Evolutionary conservation across 2,113 vertebrate species (phyloP).

Genomic region (Phrynosoma platyrhinos): DNA sequence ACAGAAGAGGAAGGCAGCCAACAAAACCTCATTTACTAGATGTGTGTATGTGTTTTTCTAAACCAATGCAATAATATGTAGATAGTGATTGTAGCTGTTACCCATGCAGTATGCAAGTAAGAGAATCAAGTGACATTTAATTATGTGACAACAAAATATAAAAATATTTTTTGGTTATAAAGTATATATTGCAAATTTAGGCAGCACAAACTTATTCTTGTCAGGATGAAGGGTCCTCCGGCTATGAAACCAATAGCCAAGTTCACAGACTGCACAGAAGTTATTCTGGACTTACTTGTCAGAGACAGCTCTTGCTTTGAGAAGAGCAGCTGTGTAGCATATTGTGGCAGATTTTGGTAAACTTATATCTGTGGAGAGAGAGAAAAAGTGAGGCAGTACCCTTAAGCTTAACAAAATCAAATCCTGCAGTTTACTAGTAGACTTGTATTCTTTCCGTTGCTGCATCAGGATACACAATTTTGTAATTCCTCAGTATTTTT

Average conservation of each 20-base stretch:
- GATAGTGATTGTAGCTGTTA: constrained; percentile 49
- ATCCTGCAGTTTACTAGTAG: neutral
- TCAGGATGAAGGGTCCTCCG: constrained; percentile 42
- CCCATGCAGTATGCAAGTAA: constrained; percentile 49
- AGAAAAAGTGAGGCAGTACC: constrained; percentile 64
- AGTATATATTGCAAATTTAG: constrained; percentile 23
- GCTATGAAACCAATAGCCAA: constrained; percentile 57
- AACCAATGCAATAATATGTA: constrained; percentile 33
- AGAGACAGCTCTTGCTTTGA: constrained; percentile 98
- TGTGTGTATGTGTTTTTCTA: neutral
- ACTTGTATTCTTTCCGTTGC: neutral
- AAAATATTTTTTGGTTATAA: neutral
- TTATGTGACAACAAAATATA: neutral
- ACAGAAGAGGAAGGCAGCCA: constrained; percentile 46
- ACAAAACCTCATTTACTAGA: constrained; percentile 59
- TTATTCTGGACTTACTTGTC: constrained; percentile 93
- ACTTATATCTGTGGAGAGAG: constrained; percentile 92
- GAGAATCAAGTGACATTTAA: neutral
- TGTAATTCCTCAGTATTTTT: neutral
- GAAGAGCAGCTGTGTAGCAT: constrained; percentile 98
- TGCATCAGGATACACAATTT: neutral
- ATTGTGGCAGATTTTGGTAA: constrained; percentile 99
- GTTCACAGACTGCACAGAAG: constrained; percentile 37
- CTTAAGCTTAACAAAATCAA: too few relatives aligned
- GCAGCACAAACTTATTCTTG: constrained; percentile 55